phyloP scores from a whole-genome alignment of 2,888 invertebrate species.

The Scrobipalpa atriplicella region DNA sequence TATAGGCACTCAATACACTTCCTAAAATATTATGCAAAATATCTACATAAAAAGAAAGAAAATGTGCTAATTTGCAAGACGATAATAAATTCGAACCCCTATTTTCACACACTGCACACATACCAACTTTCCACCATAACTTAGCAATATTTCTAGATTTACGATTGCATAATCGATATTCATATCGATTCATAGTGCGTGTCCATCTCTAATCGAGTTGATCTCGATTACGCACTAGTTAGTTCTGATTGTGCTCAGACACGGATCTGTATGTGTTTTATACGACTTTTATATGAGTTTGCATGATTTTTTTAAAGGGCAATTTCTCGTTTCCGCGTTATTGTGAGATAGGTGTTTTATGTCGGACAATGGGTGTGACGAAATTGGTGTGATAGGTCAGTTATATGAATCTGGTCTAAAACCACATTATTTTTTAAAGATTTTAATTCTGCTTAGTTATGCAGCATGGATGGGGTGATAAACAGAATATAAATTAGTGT shows the following conservation, averaged over 20 bases:
- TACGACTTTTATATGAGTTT: neutral
- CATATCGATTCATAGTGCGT: constrained; percentile 18
- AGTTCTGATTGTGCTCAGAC: neutral
- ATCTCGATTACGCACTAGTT: constrained; percentile 5
- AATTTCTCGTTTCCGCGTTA: neutral
- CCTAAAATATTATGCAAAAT: too few relatives aligned
- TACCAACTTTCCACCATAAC: constrained; percentile 4
- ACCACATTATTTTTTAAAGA: too few relatives aligned
- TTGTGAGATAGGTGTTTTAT: neutral
- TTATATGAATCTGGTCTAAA: neutral
- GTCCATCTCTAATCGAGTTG: constrained; percentile 18
- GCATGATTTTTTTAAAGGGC: neutral
- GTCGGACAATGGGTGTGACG: neutral
- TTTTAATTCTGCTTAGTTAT: too few relatives aligned
- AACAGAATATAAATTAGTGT: too few relatives aligned
- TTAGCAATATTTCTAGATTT: neutral
- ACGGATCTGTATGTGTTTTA: neutral
- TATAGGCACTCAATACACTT: too few relatives aligned
- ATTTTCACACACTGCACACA: neutral
- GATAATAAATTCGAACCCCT: too few relatives aligned
- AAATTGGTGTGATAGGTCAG: neutral
- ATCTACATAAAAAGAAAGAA: too few relatives aligned
- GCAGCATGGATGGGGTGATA: too few relatives aligned
- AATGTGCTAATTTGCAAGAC: too few relatives aligned
- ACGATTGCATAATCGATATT: neutral